phyloP scores from a whole-genome alignment of 2,113 vertebrate genomes.

The Tupaia tana region DNA sequence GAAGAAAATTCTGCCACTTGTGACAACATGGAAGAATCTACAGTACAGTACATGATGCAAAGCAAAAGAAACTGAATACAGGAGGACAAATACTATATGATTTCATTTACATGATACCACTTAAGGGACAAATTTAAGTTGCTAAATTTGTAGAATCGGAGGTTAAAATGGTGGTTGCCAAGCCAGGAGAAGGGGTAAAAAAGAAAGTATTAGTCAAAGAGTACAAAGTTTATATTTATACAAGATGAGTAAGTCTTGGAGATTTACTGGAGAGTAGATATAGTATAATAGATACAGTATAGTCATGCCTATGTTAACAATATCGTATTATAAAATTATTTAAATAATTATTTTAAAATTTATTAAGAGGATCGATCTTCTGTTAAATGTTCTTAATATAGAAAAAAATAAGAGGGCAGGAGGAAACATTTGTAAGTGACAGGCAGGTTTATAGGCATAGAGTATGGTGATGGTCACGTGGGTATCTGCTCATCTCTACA shows the following conservation, averaged over 20 bases:
- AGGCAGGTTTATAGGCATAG: neutral
- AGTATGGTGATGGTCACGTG: neutral
- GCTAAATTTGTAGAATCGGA: neutral
- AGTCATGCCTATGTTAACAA: neutral
- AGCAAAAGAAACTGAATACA: neutral
- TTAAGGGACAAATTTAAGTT: neutral
- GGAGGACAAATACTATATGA: neutral
- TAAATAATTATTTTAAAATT: neutral
- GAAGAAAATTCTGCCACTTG: neutral
- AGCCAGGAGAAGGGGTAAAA: fast-evolving
- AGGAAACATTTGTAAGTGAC: neutral
- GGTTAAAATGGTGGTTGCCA: neutral
- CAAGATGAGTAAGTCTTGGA: neutral
- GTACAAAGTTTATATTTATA: neutral
- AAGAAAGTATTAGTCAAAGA: neutral
- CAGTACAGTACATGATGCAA: neutral
- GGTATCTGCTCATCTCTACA: neutral
- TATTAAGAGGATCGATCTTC: neutral
- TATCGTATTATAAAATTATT: too few relatives aligned
- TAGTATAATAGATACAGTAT: neutral
- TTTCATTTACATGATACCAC: neutral
- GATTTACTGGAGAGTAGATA: neutral
- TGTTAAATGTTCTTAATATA: neutral
- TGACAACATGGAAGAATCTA: neutral
- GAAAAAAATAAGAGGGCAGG: neutral